A percentile compares a stretch with the other conserved stretches of the same genome.
These are phyloP conservation scores for Dromius quadrimaculatus DNA, from an alignment of 2,888 invertebrate genomes.

Conservation along the genomic window DNA sequence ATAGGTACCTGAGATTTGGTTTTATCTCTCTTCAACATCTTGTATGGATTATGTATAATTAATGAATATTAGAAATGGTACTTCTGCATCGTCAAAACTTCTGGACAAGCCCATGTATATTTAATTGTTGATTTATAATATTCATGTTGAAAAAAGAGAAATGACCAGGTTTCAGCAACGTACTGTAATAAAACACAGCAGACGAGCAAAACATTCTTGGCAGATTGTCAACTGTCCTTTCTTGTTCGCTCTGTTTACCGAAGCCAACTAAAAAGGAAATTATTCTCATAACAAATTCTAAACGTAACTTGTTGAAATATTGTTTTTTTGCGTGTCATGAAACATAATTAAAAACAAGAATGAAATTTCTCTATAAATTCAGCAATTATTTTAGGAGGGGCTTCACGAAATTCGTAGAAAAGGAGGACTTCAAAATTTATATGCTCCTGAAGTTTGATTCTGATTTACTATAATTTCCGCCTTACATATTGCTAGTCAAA, in stretches of 20 bases:
- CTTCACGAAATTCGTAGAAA: too few relatives aligned
- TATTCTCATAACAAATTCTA: constrained; percentile 48
- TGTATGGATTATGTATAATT: too few relatives aligned
- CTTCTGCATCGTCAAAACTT: too few relatives aligned
- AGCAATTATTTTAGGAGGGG: constrained; percentile 28
- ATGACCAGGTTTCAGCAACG: constrained; percentile 12
- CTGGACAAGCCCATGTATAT: too few relatives aligned
- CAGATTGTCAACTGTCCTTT: constrained; percentile 47
- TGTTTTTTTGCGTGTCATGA: constrained; percentile 41
- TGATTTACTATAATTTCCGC: too few relatives aligned
- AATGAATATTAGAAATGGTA: too few relatives aligned
- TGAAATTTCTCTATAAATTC: constrained; percentile 36
- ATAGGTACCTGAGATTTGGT: too few relatives aligned
- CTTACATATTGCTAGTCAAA: too few relatives aligned
- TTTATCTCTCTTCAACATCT: too few relatives aligned
- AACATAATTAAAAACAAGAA: constrained; percentile 36
- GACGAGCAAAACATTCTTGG: constrained; percentile 47
- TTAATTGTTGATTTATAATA: constrained; percentile 35
- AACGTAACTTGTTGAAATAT: constrained; percentile 44
- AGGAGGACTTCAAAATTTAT: too few relatives aligned
- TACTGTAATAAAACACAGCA: constrained; percentile 33
- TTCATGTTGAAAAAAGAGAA: constrained; percentile 35
- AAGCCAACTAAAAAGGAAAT: constrained; percentile 41
- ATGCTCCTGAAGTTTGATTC: too few relatives aligned
- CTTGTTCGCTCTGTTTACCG: constrained; percentile 41